These are phyloP conservation scores for Heloderma charlesbogerti DNA, from an alignment of 2,113 vertebrate species.

Conservation along the genomic window DNA sequence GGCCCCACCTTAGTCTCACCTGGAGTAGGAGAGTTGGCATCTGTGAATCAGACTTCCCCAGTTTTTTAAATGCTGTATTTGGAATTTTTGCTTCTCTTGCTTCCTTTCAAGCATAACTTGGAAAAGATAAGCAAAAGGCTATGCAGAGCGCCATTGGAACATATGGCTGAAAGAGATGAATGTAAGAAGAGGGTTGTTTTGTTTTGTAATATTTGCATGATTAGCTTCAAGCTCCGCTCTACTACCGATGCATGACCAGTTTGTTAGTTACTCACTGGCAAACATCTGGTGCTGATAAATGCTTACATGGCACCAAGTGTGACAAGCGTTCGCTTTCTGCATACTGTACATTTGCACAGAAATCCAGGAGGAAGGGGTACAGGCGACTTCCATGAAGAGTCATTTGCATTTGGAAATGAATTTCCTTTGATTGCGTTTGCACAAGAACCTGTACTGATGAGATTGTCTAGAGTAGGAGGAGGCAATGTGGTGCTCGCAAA, in stretches of 20 bases:
- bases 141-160: fast-evolving
- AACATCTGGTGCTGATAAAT: background rate
- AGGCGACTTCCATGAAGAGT: slow-evolving; percentile 5
- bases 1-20: no score
- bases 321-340: fast-evolving
- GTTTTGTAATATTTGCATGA: fast-evolving
- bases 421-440: background rate
- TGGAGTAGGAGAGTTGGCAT: no score
- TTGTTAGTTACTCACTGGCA: fast-evolving
- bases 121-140: no score
- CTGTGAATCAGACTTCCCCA: background rate
- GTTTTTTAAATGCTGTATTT: background rate
- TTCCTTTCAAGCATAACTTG: background rate
- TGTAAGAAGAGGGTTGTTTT: background rate
- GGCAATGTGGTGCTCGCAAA: background rate
- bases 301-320: background rate
- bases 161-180: background rate
- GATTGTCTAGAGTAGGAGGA: background rate
- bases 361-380: background rate
- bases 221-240: background rate
- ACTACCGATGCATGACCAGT: background rate
- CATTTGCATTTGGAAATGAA: slow-evolving; percentile 14
- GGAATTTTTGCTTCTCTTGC: background rate
- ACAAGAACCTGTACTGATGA: background rate
- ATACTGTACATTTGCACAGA: background rate